Base-by-base conservation (phyloP, 2,888 invertebrate genomes). In the Pterostichus niger region DNA sequence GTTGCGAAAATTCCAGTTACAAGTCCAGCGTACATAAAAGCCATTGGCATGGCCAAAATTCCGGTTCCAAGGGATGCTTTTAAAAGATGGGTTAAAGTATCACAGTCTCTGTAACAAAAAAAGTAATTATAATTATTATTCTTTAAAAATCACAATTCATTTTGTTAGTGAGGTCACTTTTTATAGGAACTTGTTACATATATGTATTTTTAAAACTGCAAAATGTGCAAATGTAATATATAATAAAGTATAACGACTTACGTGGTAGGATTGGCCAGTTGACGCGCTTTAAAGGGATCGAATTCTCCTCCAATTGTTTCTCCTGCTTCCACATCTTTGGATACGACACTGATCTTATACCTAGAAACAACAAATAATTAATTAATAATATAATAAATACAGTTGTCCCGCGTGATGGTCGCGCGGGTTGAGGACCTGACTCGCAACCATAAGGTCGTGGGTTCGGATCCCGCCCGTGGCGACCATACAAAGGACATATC, bases 51-150 rank as follows among this genome's bases (percentile, higher is more conserved):
- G 0, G 98, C 93, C 85, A 99, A 92, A 88, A 99, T 98, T 64
- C 99, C 99, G 7, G 98, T 98, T 33, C 99, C 99, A 83, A 99
- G 93, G 46, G 98, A 98, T 6, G 98, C 98, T 90, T 99, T 99
- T 87, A 99, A 91, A 85, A 99, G 92, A 92, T 99, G 98, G 86
- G 97, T 97, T 86, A 98, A 91, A 0, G 98, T 97, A 89, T 97
- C 97, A 91, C 94, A 93, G 90, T 97, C 96, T 85, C 98, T 98
- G 90, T 24, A 24, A 24, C 24, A 90, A 85, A 54, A 13, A 83
- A 33, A 78, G 75, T 24, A 17, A 79, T 49, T n/a, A 24, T 24
- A 52, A 49, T 44, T 71, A 49, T 13, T 71, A 71, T 44, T 17
- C 15, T 13, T 11, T n/a, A 49, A 49, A 49, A 49, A 49, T 13